Evolutionary conservation across 2,113 vertebrate genomes (phyloP), one percentile per base, ranked within the genome.

Genomic region (Epinephelus lanceolatus): DNA sequence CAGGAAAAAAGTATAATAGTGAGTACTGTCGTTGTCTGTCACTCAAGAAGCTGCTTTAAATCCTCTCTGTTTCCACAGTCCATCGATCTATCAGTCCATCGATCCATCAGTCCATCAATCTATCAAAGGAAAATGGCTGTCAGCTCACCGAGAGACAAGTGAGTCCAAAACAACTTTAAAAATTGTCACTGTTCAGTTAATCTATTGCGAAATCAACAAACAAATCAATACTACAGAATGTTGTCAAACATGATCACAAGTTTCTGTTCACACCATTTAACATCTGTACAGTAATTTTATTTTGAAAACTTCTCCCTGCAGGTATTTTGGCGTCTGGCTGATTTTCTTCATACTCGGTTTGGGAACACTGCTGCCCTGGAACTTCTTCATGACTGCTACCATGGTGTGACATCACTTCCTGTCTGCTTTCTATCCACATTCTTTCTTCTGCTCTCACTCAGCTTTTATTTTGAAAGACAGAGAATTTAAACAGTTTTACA

Each of bases 321-420:
- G 89, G 81, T 90, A 78, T 60, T 75, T 47, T 4, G 87, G 51
- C 0, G 92, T 92, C 0, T 93, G 92, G 92, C 10, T 96, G 75
- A 95, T 96, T 73, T 97, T 97, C 94, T 97, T 98, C 71, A 93
- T 97, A 70, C 93, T 97, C 1, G 97, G 97, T 2, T 89, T 97
- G 81, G 97, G 97, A 55, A 98, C 97, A 0, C 91, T 98, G 15
- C 93, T 98, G 9, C 97, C 97, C 1, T 98, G 97, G 97, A 98
- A 97, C 91, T 98, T 98, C 92, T 97, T 98, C 94, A 97, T 97
- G 93, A 97, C 96, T 0, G 97, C 97, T 5, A 96, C 96, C 55
- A 90, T 92, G 95, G 97, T 97, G 89, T 74, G 87, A 80, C 37
- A 57, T 76, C 25, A 37, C 21, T 52, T 81, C 30, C 45, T 61